phyloP scores from a whole-genome alignment of 2,888 invertebrate genomes.

The Amphipyra berbera region DNA sequence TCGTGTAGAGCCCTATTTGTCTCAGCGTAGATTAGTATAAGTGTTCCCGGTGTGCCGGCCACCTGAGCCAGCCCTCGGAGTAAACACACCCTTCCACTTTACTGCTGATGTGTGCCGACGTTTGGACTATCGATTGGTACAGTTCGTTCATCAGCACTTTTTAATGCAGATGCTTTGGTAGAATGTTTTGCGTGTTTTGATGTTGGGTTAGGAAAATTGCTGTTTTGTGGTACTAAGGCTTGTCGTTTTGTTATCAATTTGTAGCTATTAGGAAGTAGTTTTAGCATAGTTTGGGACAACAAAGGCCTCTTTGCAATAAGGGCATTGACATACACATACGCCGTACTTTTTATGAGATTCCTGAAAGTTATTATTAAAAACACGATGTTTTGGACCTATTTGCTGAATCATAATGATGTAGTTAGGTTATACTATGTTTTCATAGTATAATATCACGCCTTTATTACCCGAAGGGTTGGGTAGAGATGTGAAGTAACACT shows the following conservation, averaged over 20 bases:
- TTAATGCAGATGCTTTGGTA: slow-evolving; percentile 29
- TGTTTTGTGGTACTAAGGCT: background rate
- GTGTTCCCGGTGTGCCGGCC: slow-evolving; percentile 70
- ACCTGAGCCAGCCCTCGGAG: slow-evolving; percentile 70
- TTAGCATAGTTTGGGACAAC: background rate
- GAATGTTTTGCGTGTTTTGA: background rate
- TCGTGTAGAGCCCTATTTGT: slow-evolving; percentile 78
- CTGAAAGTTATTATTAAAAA: too few relatives aligned
- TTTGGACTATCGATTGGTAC: slow-evolving; percentile 34
- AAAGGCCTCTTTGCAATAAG: slow-evolving; percentile 9
- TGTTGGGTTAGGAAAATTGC: slow-evolving; percentile 19
- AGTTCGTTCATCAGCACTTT: slow-evolving; percentile 42
- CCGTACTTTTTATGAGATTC: too few relatives aligned
- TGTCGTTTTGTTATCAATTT: slow-evolving; percentile 12
- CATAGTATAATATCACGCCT: too few relatives aligned
- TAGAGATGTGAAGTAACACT: too few relatives aligned
- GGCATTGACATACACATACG: slow-evolving; percentile 6
- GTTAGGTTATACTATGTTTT: too few relatives aligned
- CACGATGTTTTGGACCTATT: too few relatives aligned
- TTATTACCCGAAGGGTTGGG: too few relatives aligned
- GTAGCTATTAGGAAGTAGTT: slow-evolving; percentile 11
- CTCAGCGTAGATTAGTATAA: slow-evolving; percentile 83
- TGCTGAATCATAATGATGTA: too few relatives aligned
- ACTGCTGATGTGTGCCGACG: slow-evolving; percentile 42
- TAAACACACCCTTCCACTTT: slow-evolving; percentile 55